phyloP scores from a whole-genome alignment of 1,140 invertebrate genomes.

The Diploscapter pachys region DNA sequence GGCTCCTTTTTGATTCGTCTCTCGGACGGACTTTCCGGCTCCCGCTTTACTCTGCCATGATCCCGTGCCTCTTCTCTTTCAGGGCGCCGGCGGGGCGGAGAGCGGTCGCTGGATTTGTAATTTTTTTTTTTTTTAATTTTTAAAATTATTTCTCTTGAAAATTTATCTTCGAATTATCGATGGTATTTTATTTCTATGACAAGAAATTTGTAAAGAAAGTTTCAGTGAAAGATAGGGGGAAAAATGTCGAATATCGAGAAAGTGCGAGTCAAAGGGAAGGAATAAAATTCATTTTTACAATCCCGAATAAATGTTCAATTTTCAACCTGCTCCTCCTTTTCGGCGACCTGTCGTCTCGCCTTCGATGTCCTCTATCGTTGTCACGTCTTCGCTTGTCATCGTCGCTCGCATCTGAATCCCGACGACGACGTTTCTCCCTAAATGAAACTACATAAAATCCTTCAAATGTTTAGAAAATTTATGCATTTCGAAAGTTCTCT shows the following conservation, averaged over 20 bases:
- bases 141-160: background rate
- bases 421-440: background rate
- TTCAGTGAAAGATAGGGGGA: background rate
- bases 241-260: no score
- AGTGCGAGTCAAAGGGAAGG: no score
- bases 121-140: no score
- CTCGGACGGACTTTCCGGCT: conserved; percentile 11
- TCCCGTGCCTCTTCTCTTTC: background rate
- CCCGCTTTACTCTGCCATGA: background rate
- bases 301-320: background rate
- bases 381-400: background rate
- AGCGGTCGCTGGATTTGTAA: no score
- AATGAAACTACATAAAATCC: no score
- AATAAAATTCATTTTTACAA: no score
- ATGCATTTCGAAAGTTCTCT: no score
- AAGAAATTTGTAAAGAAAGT: background rate
- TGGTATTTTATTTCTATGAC: no score
- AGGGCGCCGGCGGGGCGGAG: no score
- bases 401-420: background rate
- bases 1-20: background rate
- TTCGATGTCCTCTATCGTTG: background rate
- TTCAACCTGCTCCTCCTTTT: conserved; percentile 3
- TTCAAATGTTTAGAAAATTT: no score
- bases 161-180: background rate
- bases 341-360: background rate